Base-by-base conservation (phyloP, 1,140 invertebrate species). In the Drosophila suzukii region DNA sequence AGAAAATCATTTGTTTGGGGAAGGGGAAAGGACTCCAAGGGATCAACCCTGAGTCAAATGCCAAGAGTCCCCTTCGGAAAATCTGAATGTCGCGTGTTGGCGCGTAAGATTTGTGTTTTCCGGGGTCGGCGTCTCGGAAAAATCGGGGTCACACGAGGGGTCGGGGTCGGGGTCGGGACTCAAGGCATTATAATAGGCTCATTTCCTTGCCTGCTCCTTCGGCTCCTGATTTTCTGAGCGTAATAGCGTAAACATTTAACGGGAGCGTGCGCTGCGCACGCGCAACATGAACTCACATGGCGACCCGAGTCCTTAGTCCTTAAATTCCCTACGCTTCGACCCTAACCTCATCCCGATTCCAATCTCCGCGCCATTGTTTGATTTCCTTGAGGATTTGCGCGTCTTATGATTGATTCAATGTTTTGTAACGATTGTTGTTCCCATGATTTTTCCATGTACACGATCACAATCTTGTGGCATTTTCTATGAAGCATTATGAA, bases 201-300 rank as follows among this genome's bases (percentile, higher is more conserved):
- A 62, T 60, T 71, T 84, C 65, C 76, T 59, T 78, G 73, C 20
- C 72, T 60, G 57, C 60, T 71, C 65, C 73, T 66, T 65, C 10
- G 51, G 59, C 71, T 75, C 53, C 71, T 55, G 47, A 17, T 47
- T 47, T 34, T 20, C 56, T 41, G 43, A 70, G 63, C 74, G 58
- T 75, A 79, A 83, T 75, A 75, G 82, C 75, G 78, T 88, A 88
- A 86, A 82, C 83, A 86, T 88, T 88, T 82, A 86, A 82, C 71
- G 82, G 79, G 75, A 86, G 83, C 83, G 83, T 86, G 83, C 80
- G 75, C 60, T 44, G 67, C 75, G 83, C 83, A 86, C 83, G 83
- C 83, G 83, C 75, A 86, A 88, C 54, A 76, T 86, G 79, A 60
- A 72, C 67, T 83, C 83, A 86, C 67, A 51, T 78, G 47, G 30